Base-by-base conservation (phyloP, 2,888 invertebrate genomes). In the Eurytoma adleriae region DNA sequence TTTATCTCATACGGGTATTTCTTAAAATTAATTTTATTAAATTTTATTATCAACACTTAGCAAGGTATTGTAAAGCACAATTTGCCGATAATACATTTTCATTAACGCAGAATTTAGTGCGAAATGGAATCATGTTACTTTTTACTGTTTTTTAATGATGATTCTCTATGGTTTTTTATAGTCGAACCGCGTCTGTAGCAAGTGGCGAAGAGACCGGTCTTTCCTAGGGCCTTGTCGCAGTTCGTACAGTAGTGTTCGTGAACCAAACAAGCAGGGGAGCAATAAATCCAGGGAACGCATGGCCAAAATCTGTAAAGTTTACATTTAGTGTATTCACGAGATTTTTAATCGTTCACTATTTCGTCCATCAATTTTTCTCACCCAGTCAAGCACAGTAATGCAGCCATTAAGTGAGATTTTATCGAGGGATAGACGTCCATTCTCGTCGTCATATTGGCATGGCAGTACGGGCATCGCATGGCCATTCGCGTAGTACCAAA, bases 221-320 rank as follows among this genome's bases (percentile, higher is more conserved):
- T 24, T 1, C 73, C 73, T 13, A 73, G 20, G n/a, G 30, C 64
- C 14, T 30, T 18, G 64, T 69, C 14, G 18, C 77, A 77, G 1
- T 59, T 18, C n/a, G 30, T 12, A 24, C 77, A 77, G 18, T 27
- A 70, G 27, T 77, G 77, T n/a, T 57, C 30, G 40, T 61, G 62
- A 10, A 5, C 62, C 18, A 77, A 20, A 16, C 61, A 70, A 3
- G 12, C 18, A 20, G 69, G 27, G 20, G 40, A n/a, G n/a, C 69
- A 61, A 20, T 77, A 77, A 18, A 77, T 62, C 12, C 54, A 77
- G 0, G 77, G 77, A 1, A 77, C 54, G 18, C 69, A 77, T 10
- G 77, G 77, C 54, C 61, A 69, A 1, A 69, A 16, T 16, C 77
- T 77, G 24, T 16, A 64, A 62, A 73, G 20, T 14, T 4, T n/a